These are phyloP conservation scores for Muscicapa striata DNA, from an alignment of 2,797 vertebrate genomes.

Conservation along the genomic window DNA sequence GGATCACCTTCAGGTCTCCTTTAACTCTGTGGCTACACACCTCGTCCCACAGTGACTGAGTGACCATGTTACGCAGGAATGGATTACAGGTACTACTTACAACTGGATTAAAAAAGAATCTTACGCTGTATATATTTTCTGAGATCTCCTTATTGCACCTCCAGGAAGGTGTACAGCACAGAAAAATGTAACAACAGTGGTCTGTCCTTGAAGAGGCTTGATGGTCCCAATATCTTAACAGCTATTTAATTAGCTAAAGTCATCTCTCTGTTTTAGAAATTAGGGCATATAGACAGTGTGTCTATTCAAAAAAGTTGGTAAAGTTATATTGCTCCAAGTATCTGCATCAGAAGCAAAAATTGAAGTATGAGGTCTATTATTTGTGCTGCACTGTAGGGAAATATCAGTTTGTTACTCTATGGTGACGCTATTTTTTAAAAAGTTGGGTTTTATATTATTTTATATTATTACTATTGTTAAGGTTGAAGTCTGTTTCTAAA, in stretches of 20 bases:
- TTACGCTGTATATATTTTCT: not conserved
- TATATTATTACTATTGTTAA: not conserved
- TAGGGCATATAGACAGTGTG: not conserved
- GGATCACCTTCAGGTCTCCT: not conserved
- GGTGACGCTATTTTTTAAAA: not conserved
- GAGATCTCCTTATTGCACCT: not conserved
- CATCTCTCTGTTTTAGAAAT: not conserved
- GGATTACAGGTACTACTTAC: not conserved
- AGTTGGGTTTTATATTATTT: accelerated
- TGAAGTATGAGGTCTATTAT: not conserved
- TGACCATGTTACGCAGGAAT: accelerated
- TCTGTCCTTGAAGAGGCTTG: not conserved
- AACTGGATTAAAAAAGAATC: not conserved
- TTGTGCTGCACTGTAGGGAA: not conserved
- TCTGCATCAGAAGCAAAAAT: not conserved
- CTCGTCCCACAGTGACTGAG: not conserved
- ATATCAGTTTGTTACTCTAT: not conserved
- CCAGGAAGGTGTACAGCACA: not conserved
- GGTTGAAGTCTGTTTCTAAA: not conserved
- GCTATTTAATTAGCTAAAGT: not conserved
- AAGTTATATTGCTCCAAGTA: not conserved
- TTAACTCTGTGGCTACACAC: not conserved
- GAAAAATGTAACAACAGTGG: not conserved
- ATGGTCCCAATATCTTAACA: not conserved
- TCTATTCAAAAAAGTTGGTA: not conserved